phyloP scores from a whole-genome alignment of 2,888 invertebrate species.

The Plebejus anna region DNA sequence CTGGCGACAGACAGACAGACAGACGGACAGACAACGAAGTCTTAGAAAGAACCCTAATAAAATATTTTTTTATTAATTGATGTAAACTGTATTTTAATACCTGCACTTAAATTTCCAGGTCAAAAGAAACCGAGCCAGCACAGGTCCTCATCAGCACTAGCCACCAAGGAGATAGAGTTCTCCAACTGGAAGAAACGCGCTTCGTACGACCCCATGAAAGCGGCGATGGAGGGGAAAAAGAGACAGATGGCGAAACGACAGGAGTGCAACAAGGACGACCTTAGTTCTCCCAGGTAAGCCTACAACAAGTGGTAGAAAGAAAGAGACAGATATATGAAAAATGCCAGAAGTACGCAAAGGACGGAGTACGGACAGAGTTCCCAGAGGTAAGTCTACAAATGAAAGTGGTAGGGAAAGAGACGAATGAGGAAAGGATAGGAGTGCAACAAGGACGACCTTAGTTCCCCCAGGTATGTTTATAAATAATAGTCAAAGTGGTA shows the following conservation, averaged over 20 bases:
- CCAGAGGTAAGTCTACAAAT: too few relatives aligned
- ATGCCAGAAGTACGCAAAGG: too few relatives aligned
- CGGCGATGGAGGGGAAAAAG: constrained; percentile 91
- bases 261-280: constrained; percentile 66
- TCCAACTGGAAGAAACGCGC: constrained; percentile 94
- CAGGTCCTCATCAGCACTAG: constrained; percentile 82
- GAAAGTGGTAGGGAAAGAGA: too few relatives aligned
- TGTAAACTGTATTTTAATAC: too few relatives aligned
- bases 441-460: neutral
- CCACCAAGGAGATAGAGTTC: constrained; percentile 87
- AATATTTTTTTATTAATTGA: too few relatives aligned
- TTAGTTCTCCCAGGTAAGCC: constrained; percentile 58
- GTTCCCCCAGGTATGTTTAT: neutral
- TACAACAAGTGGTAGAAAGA: too few relatives aligned
- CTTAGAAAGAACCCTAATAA: too few relatives aligned
- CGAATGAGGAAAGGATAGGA: neutral
- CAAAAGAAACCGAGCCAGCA: constrained; percentile 81
- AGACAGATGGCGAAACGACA: constrained; percentile 72
- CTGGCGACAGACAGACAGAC: too few relatives aligned
- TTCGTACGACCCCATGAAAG: constrained; percentile 94
- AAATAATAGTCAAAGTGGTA: too few relatives aligned
- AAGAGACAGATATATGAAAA: too few relatives aligned
- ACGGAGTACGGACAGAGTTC: too few relatives aligned
- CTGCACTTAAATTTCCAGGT: constrained; percentile 46
- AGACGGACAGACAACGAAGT: too few relatives aligned